A percentile compares a stretch with the other conserved stretches of the same genome.
These are phyloP conservation scores for Platynereis dumerilii DNA, from an alignment of 2,888 invertebrate species.

Conservation along the genomic window DNA sequence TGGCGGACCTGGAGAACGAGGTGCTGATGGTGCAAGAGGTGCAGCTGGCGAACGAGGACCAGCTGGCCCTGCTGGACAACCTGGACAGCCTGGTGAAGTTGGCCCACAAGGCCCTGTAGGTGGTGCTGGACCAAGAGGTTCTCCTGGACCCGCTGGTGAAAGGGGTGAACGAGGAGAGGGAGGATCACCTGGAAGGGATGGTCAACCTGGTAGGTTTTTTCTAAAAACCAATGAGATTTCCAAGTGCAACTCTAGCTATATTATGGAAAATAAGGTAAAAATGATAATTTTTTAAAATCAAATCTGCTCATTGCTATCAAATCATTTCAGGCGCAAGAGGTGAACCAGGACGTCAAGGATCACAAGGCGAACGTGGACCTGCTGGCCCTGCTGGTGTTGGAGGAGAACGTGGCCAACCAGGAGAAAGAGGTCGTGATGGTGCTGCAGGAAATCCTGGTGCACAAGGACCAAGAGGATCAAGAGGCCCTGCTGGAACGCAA, in stretches of 20 bases:
- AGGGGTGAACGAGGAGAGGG: slow-evolving; percentile 61
- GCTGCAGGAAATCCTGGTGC: slow-evolving; percentile 17
- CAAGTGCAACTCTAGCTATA: too few relatives aligned
- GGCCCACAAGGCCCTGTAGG: slow-evolving; percentile 23
- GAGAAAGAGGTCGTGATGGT: slow-evolving; percentile 16
- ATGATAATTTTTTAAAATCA: too few relatives aligned
- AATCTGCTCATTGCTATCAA: too few relatives aligned
- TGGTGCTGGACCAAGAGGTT: slow-evolving; percentile 16
- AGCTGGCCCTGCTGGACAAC: slow-evolving; percentile 26
- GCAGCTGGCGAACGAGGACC: slow-evolving; percentile 15
- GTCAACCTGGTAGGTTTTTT: slow-evolving; percentile 2
- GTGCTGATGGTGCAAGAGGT: slow-evolving; percentile 10
- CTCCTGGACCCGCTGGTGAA: slow-evolving; percentile 59
- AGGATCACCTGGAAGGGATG: slow-evolving; percentile 29
- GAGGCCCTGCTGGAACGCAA: slow-evolving; percentile 70
- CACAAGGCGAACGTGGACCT: slow-evolving; percentile 13
- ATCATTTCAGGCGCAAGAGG: slow-evolving; percentile 12
- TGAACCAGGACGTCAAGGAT: slow-evolving; percentile 13
- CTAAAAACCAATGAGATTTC: too few relatives aligned
- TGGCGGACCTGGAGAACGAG: slow-evolving; percentile 21
- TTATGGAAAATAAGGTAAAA: too few relatives aligned
- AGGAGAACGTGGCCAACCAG: slow-evolving; percentile 4
- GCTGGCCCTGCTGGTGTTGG: slow-evolving; percentile 6
- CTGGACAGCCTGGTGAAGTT: slow-evolving; percentile 25
- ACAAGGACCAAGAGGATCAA: slow-evolving; percentile 16